phyloP scores from a whole-genome alignment of 2,888 invertebrate species.

The Synergus japonicus region DNA sequence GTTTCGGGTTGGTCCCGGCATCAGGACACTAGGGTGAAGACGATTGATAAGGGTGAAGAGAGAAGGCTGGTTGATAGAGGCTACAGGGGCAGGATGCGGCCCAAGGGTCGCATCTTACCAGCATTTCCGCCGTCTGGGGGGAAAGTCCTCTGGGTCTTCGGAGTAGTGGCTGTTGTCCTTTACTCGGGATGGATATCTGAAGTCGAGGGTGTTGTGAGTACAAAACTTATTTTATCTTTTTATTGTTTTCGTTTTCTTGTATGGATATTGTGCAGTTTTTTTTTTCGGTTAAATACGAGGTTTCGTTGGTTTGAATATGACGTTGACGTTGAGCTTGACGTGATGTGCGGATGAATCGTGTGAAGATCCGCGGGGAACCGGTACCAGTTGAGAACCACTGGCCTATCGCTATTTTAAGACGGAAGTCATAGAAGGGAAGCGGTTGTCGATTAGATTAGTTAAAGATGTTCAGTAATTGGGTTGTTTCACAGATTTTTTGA shows the following conservation, averaged over 20 bases:
- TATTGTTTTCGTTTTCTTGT: not conserved
- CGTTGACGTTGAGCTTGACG: not conserved
- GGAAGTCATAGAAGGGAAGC: slow-evolving; percentile 22
- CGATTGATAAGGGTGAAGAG: not conserved
- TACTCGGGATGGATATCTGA: slow-evolving; percentile 56
- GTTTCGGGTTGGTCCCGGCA: not conserved
- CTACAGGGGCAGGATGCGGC: slow-evolving; percentile 30
- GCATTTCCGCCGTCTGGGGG: not conserved
- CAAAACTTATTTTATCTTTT: slow-evolving; percentile 12
- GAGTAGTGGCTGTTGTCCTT: slow-evolving; percentile 56
- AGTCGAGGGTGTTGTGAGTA: slow-evolving; percentile 68
- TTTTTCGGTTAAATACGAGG: not conserved
- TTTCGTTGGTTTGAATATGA: not conserved
- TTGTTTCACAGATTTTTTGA: not conserved
- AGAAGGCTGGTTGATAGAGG: not conserved
- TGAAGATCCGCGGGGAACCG: not conserved
- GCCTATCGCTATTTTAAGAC: slow-evolving; percentile 18
- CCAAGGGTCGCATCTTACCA: slow-evolving; percentile 36
- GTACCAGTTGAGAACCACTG: slow-evolving; percentile 22
- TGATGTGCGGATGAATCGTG: not conserved
- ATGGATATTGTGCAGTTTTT: not conserved
- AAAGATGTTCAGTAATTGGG: not conserved
- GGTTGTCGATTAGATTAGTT: slow-evolving; percentile 9
- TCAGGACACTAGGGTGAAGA: not conserved
- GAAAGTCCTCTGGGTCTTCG: slow-evolving; percentile 60